Evolutionary conservation across 2,888 invertebrate genomes (phyloP).

Genomic region (Byasa hedistus): DNA sequence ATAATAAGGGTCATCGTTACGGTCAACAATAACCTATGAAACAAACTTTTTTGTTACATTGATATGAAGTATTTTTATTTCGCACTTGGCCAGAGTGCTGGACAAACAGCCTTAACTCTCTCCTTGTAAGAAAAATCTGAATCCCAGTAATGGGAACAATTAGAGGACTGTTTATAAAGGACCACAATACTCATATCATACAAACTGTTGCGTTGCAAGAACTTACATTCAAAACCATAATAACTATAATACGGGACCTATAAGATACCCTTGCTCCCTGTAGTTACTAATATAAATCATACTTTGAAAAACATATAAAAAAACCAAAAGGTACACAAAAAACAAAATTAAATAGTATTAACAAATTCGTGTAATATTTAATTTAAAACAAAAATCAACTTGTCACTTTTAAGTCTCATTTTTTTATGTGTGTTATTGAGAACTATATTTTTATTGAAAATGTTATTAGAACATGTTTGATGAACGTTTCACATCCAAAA

Average conservation of each 20-base stretch:
- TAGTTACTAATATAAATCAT: slow-evolving; percentile 1
- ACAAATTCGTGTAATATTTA: background rate
- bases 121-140: too few species aligned
- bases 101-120: too few species aligned
- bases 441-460: background rate
- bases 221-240: background rate
- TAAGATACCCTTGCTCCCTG: background rate
- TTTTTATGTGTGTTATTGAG: background rate
- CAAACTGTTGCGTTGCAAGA: background rate
- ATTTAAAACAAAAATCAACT: background rate
- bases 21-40: too few species aligned
- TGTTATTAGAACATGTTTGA: background rate
- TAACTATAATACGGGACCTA: background rate
- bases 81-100: too few species aligned
- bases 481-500: background rate
- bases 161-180: background rate
- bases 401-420: background rate
- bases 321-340: slow-evolving; percentile 1
- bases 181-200: background rate
- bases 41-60: too few species aligned
- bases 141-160: too few species aligned
- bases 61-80: too few species aligned
- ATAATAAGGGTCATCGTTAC: too few species aligned
- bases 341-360: background rate
- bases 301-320: background rate